Conservation (phyloP, 2,888 invertebrate species). For the Pyralis farinalis region DNA sequence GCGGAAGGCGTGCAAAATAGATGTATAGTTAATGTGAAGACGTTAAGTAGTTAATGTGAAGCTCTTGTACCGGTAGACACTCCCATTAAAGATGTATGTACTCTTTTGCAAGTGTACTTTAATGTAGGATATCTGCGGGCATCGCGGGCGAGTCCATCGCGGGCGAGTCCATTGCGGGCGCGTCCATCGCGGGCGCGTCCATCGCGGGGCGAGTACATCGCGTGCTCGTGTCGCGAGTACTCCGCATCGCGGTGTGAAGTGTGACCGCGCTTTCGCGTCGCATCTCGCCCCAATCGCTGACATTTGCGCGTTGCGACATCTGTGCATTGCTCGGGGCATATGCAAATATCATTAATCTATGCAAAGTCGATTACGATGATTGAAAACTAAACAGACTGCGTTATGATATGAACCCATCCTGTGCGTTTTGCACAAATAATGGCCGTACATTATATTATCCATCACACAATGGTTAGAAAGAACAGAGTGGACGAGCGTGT, state of each 20-base stretch:
- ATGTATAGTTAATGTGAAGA: too few relatives aligned
- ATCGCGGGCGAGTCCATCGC: neutral
- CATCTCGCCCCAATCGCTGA: neutral
- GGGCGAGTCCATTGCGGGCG: neutral
- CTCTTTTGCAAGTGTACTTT: neutral
- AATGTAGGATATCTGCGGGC: too few relatives aligned
- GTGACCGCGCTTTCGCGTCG: neutral
- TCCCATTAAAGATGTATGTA: too few relatives aligned
- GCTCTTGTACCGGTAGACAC: too few relatives aligned
- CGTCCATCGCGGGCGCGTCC: neutral
- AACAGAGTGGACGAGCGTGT: too few relatives aligned
- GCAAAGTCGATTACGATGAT: neutral
- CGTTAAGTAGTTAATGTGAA: too few relatives aligned
- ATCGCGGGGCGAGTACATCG: neutral
- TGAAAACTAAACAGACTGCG: neutral
- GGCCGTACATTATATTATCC: too few relatives aligned
- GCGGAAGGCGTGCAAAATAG: too few relatives aligned
- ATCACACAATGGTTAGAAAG: too few relatives aligned
- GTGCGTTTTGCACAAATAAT: too few relatives aligned
- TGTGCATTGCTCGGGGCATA: neutral
- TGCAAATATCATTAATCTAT: neutral
- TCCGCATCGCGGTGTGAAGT: neutral
- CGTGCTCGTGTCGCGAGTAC: neutral
- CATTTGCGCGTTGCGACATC: neutral
- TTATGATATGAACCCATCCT: neutral